Evolutionary conservation across 2,797 vertebrate species (phyloP).

Genomic region (Bufotes viridis): DNA sequence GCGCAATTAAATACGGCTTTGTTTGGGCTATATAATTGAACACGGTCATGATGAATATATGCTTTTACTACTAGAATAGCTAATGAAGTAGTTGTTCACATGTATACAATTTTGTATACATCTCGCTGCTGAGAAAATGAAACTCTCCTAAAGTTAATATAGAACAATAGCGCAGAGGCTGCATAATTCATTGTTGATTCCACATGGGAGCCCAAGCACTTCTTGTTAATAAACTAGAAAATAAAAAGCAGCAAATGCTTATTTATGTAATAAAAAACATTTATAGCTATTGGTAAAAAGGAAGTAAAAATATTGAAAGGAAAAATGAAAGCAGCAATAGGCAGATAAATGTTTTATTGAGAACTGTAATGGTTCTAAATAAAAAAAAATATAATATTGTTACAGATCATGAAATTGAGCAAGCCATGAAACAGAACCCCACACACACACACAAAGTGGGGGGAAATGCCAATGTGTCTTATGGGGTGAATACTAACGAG

Average conservation of each 20-base stretch:
- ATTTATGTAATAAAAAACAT: conserved; percentile 53
- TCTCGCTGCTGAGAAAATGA: conserved; percentile 39
- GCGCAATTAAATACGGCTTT: background rate
- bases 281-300: conserved; percentile 44
- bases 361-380: background rate
- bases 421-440: background rate
- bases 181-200: conserved; percentile 51
- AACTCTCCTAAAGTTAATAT: conserved; percentile 41
- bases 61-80: conserved; percentile 31
- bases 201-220: conserved; percentile 26
- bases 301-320: background rate
- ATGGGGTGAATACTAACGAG: too few relatives aligned
- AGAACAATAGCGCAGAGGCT: conserved; percentile 26
- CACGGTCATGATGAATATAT: conserved; percentile 39
- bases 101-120: conserved; percentile 33
- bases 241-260: conserved; percentile 41
- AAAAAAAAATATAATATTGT: background rate
- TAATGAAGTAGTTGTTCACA: conserved; percentile 41
- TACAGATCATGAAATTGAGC: background rate
- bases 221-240: conserved; percentile 54
- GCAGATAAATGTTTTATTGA: conserved; percentile 18
- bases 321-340: conserved; percentile 10
- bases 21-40: conserved; percentile 27
- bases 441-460: too few relatives aligned
- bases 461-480: too few relatives aligned